Evolutionary conservation across 1,140 invertebrate genomes (phyloP).

Genomic region (Diploscapter pachys): DNA sequence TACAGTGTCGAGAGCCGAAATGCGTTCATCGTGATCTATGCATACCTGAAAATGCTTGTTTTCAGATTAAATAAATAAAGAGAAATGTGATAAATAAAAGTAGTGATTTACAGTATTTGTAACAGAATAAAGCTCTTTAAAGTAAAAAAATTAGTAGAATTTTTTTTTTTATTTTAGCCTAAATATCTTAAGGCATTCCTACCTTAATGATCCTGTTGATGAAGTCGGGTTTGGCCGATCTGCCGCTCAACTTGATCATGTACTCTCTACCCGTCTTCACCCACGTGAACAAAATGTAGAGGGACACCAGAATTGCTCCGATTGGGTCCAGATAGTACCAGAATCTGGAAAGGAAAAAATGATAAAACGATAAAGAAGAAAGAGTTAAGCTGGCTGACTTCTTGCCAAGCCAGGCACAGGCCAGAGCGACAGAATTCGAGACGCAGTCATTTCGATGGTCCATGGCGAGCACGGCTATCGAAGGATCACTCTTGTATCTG

Average conservation of each 20-base stretch:
- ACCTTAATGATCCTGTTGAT: slow-evolving; percentile 42
- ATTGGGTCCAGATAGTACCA: slow-evolving; percentile 61
- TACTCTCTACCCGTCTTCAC: slow-evolving; percentile 51
- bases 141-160: too few relatives aligned
- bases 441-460: slow-evolving; percentile 64
- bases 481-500: slow-evolving; percentile 49
- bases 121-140: slow-evolving; percentile 6
- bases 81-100: not conserved
- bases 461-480: slow-evolving; percentile 59
- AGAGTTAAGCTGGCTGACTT: not conserved
- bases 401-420: slow-evolving; percentile 51
- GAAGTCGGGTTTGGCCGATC: slow-evolving; percentile 43
- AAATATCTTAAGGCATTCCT: not conserved
- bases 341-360: not conserved
- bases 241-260: slow-evolving; percentile 45
- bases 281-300: slow-evolving; percentile 60
- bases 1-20: slow-evolving; percentile 36
- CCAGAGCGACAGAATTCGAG: slow-evolving; percentile 60
- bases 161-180: too few relatives aligned
- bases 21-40: slow-evolving; percentile 37
- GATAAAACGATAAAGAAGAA: too few relatives aligned
- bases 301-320: slow-evolving; percentile 62
- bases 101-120: not conserved
- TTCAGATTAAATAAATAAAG: slow-evolving; percentile 2
- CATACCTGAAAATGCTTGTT: slow-evolving; percentile 29